Evolutionary conservation across 2,113 vertebrate genomes (phyloP).

Genomic region (Ptyas mucosa): DNA sequence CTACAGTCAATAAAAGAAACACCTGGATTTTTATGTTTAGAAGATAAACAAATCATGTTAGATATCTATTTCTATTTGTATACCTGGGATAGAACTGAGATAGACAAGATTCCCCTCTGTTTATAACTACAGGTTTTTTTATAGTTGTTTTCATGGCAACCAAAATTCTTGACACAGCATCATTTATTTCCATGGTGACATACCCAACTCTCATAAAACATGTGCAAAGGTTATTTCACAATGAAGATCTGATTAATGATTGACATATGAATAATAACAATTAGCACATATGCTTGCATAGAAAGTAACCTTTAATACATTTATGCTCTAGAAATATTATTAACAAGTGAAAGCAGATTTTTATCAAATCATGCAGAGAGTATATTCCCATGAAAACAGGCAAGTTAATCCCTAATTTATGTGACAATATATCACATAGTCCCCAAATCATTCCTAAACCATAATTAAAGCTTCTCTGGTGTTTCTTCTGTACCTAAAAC

Average conservation of each 20-base stretch:
- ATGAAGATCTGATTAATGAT: not conserved
- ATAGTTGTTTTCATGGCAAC: not conserved
- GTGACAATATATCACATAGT: not conserved
- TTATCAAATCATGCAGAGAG: not conserved
- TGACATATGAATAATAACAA: conserved; percentile 1
- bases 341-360: not conserved
- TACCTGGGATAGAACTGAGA: no score
- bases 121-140: not conserved
- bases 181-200: not conserved
- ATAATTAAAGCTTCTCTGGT: not conserved
- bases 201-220: fast-evolving
- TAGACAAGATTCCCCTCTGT: not conserved
- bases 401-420: not conserved
- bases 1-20: conserved; percentile 20
- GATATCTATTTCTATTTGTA: not conserved
- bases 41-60: not conserved
- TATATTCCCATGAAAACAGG: not conserved
- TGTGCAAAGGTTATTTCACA: not conserved
- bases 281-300: not conserved
- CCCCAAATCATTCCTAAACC: not conserved
- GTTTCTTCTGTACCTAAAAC: not conserved
- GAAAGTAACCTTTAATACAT: not conserved
- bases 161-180: not conserved
- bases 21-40: not conserved
- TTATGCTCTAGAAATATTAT: not conserved